Conservation (phyloP, 1,140 invertebrate species). For the Brachionus plicatilis region DNA sequence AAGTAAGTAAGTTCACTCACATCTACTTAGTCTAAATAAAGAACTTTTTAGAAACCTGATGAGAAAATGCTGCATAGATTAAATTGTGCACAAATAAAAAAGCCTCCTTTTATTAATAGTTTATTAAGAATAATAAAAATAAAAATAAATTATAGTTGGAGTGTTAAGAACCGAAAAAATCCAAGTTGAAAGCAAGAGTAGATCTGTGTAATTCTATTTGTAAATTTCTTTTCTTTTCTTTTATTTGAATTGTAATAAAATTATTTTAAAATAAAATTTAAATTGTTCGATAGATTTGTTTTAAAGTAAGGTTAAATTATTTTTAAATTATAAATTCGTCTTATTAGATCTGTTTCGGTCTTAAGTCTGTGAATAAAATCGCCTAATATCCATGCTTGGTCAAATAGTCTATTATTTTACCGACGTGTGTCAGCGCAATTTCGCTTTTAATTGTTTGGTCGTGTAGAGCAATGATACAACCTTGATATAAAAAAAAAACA, state of each 20-base stretch:
- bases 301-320: slow-evolving; percentile 7
- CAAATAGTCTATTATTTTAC: slow-evolving; percentile 34
- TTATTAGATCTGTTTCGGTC: background rate
- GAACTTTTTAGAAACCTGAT: background rate
- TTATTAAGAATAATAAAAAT: slow-evolving; percentile 1
- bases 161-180: slow-evolving; percentile 9
- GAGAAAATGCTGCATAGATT: background rate
- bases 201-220: background rate
- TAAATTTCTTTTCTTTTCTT: background rate
- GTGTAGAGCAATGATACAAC: slow-evolving; percentile 30
- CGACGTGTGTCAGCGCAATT: slow-evolving; percentile 1
- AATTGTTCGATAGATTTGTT: slow-evolving; percentile 18
- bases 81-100: background rate
- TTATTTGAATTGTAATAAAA: background rate
- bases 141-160: slow-evolving; percentile 26
- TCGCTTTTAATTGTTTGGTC: slow-evolving; percentile 15
- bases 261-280: slow-evolving; percentile 34
- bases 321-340: slow-evolving; percentile 30
- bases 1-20: too few relatives aligned
- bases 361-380: background rate
- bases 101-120: background rate
- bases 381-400: slow-evolving; percentile 35
- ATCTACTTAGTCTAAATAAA: background rate
- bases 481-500: background rate
- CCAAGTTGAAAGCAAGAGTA: background rate